These are phyloP conservation scores for Crioceris asparagi DNA, from an alignment of 2,888 invertebrate genomes.

Conservation along the genomic window DNA sequence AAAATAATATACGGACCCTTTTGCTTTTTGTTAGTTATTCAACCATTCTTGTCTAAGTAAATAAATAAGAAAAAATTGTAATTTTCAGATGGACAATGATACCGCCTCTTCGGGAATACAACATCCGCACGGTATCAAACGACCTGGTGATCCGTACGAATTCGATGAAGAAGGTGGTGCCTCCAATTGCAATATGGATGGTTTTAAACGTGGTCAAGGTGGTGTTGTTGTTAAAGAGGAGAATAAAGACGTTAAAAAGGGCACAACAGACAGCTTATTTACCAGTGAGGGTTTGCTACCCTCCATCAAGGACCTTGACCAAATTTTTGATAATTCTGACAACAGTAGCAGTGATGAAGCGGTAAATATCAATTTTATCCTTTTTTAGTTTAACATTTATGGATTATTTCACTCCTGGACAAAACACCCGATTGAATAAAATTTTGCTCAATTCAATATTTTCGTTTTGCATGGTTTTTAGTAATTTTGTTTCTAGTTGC, in stretches of 20 bases:
- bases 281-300: slow-evolving; percentile 84
- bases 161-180: slow-evolving; percentile 55
- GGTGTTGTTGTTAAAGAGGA: slow-evolving; percentile 38
- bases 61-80: too few species aligned
- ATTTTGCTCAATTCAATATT: too few species aligned
- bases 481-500: too few species aligned
- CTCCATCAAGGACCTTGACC: slow-evolving; percentile 82
- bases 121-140: slow-evolving; percentile 32
- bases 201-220: slow-evolving; percentile 37
- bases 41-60: too few species aligned
- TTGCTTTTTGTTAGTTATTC: too few species aligned
- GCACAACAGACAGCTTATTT: slow-evolving; percentile 56
- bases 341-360: slow-evolving; percentile 83
- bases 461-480: too few species aligned
- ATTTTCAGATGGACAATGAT: slow-evolving; percentile 30
- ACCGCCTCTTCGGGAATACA: slow-evolving; percentile 10
- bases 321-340: slow-evolving; percentile 88
- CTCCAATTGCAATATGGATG: slow-evolving; percentile 41
- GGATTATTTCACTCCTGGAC: too few species aligned
- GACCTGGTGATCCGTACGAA: slow-evolving; percentile 55
- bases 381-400: too few species aligned
- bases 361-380: slow-evolving; percentile 56
- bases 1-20: too few species aligned
- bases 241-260: slow-evolving; percentile 40
- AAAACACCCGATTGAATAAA: too few species aligned